A percentile compares a stretch with the other conserved stretches of the same genome.
These are phyloP conservation scores for Scarus forsteni DNA, from an alignment of 2,797 vertebrate species.

Conservation along the genomic window DNA sequence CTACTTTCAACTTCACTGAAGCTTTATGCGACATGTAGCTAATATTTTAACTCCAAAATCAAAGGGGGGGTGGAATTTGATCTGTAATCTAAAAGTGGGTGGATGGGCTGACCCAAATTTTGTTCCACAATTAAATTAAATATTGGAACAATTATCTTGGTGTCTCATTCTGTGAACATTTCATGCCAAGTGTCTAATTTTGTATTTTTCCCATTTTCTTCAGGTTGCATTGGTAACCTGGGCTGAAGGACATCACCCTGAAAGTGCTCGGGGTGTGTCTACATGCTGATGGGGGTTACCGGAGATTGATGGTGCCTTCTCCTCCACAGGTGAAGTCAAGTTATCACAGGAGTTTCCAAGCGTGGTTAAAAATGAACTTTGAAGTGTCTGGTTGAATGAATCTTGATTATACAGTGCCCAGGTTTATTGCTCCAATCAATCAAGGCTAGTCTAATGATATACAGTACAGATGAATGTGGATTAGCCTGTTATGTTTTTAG, in stretches of 20 bases:
- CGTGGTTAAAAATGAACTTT: slow-evolving; percentile 28
- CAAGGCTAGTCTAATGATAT: too few relatives aligned
- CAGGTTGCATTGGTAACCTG: slow-evolving; percentile 82
- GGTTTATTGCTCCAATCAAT: background rate
- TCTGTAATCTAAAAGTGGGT: slow-evolving; percentile 58
- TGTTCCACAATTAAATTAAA: slow-evolving; percentile 59
- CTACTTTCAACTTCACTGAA: slow-evolving; percentile 39
- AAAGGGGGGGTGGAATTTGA: slow-evolving; percentile 42
- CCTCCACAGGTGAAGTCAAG: slow-evolving; percentile 76
- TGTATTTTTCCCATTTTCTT: slow-evolving; percentile 64
- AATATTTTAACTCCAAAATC: slow-evolving; percentile 54
- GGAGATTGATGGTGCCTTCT: slow-evolving; percentile 56
- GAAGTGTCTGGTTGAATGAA: background rate
- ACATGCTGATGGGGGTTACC: slow-evolving; percentile 50
- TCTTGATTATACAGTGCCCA: slow-evolving; percentile 33
- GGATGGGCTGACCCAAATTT: slow-evolving; percentile 54
- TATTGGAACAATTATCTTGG: slow-evolving; percentile 53
- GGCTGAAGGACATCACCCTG: slow-evolving; percentile 60
- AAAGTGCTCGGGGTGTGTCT: slow-evolving; percentile 64
- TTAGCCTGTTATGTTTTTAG: too few relatives aligned
- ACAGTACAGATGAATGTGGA: too few relatives aligned
- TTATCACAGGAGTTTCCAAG: slow-evolving; percentile 37
- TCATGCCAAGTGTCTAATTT: slow-evolving; percentile 58
- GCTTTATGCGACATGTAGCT: slow-evolving; percentile 63
- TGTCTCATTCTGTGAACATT: slow-evolving; percentile 54